Evolutionary conservation across 2,888 invertebrate genomes (phyloP), one percentile per base, ranked within the genome.

Genomic region (Syrista parreyssii): DNA sequence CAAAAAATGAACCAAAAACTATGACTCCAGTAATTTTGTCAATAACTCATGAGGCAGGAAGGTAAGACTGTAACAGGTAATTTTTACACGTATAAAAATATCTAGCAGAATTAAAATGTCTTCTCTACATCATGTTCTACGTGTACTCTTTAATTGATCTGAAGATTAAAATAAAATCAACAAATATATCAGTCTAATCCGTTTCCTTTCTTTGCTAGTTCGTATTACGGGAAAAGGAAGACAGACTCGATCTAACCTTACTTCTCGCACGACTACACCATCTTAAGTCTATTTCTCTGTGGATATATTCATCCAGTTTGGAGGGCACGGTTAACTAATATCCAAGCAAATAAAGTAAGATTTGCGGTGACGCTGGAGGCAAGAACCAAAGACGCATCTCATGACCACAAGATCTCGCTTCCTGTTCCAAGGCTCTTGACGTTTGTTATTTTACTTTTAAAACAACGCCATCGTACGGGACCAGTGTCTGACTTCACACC

Each of bases 351-450:
- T 84, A 84, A 84, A 85, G 80, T 82, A 82, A 84, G 84, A 84
- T 83, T 82, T 83, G 86, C 74, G 86, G 85, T 84, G 75, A 55
- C 23, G 34, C 69, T 12, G n/a, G 33, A n/a, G 15, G 80, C 75
- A 80, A 86, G 84, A 87, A 88, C 84, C 83, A 78, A 86, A 87
- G 86, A 86, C 81, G 83, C 83, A 83, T 81, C 82, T 74, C 77
- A 72, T 77, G 69, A 86, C 86, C 84, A 69, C 85, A 84, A 80
- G 80, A 82, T 83, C 81, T 81, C 80, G 80, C 85, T 85, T 87
- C 83, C 85, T 87, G 83, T 76, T 80, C 80, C 85, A 86, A 87
- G 84, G 84, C 83, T 86, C 84, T 79, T 75, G 78, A 75, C 55
- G 55, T 55, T 55, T 23, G 55, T 23, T 15, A 55, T 55, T 55